Conservation (phyloP, 2,888 invertebrate species). For the Zaprionus lineosus region DNA sequence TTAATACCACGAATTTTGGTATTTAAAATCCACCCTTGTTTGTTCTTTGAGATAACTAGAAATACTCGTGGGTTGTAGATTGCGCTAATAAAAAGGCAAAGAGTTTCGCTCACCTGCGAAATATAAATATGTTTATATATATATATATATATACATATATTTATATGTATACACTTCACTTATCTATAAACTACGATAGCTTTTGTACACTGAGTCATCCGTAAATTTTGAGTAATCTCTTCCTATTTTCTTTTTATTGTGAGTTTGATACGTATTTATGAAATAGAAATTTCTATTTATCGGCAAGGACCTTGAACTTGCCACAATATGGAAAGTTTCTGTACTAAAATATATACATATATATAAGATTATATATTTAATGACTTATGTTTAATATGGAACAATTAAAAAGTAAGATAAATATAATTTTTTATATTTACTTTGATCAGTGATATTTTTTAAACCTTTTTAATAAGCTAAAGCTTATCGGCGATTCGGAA, state of each 20-base stretch:
- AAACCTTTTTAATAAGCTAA: too few species aligned
- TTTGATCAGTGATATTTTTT: too few species aligned
- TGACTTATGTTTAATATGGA: too few species aligned
- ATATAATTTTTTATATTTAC: too few species aligned
- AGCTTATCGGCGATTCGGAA: too few species aligned
- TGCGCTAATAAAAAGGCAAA: constrained; percentile 40
- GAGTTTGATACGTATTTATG: background rate
- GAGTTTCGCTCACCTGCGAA: constrained; percentile 21
- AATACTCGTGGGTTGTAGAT: constrained; percentile 23
- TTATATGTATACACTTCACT: constrained; percentile 20
- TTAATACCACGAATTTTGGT: constrained; percentile 26
- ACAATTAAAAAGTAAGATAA: too few species aligned
- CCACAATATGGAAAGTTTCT: constrained; percentile 3
- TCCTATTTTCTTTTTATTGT: background rate
- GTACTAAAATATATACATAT: background rate
- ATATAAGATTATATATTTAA: background rate
- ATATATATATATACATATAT: background rate
- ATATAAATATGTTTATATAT: background rate
- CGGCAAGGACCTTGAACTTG: constrained; percentile 26
- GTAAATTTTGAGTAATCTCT: background rate
- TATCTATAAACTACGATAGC: constrained; percentile 28
- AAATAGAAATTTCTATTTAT: background rate
- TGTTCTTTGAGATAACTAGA: constrained; percentile 16
- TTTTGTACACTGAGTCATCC: constrained; percentile 26
- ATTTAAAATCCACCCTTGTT: constrained; percentile 21